Conservation (phyloP, 1,140 invertebrate species). For the Bombus ignitus region DNA sequence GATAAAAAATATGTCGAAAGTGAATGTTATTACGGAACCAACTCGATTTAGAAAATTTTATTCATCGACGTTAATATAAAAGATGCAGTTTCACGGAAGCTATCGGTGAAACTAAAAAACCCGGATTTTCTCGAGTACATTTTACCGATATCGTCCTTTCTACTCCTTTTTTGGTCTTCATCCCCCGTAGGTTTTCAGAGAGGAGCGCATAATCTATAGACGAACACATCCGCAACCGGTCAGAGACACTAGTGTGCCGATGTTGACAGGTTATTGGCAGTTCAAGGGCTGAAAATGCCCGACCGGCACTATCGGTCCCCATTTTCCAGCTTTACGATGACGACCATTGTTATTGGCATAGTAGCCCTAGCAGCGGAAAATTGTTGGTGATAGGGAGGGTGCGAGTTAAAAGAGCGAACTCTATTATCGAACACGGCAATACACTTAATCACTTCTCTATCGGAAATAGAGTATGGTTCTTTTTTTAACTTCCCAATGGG, state of each 20-base stretch:
- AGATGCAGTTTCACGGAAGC: conserved; percentile 3
- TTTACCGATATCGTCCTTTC: conserved; percentile 24
- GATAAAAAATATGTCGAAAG: neutral
- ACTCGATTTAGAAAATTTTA: neutral
- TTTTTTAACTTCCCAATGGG: neutral
- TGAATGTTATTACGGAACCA: neutral
- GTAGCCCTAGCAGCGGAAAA: conserved; percentile 46
- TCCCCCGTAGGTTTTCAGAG: neutral
- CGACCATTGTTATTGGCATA: conserved; percentile 75
- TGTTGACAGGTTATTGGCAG: conserved; percentile 73
- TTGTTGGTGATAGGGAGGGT: conserved; percentile 38
- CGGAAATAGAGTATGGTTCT: neutral
- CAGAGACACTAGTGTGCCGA: conserved; percentile 46
- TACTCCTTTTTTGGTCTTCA: conserved; percentile 7
- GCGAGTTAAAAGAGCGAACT: conserved; percentile 33
- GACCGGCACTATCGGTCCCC: conserved; percentile 67
- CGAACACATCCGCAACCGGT: conserved; percentile 15
- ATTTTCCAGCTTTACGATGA: conserved; percentile 77
- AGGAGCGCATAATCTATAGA: conserved; percentile 27
- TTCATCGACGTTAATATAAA: neutral
- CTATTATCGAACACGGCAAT: conserved; percentile 9
- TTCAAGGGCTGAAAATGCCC: conserved; percentile 70
- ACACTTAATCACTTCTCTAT: conserved; percentile 29
- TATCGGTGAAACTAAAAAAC: neutral
- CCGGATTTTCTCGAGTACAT: conserved; percentile 6